Percentiles rank a stretch among this genome's conserved stretches.
Evolutionary conservation across 2,113 vertebrate genomes (phyloP).

Genomic region (Apistogramma diplotaenia): DNA sequence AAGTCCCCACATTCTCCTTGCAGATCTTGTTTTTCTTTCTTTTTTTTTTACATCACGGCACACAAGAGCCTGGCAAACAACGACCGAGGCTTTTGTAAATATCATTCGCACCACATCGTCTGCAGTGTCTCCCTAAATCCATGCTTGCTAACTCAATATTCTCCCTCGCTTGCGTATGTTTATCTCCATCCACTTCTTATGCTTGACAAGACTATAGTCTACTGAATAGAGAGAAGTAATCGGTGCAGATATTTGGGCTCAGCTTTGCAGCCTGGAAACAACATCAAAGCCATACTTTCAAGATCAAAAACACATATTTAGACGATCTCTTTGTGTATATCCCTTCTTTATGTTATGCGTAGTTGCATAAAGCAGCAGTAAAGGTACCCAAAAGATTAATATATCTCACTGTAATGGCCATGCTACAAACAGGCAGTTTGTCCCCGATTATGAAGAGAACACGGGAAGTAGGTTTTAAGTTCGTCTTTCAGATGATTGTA

Average conservation of each 20-base stretch:
- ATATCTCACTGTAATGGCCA: background rate
- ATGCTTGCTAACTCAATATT: conserved; percentile 33
- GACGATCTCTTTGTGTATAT: conserved; percentile 44
- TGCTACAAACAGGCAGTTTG: conserved; percentile 1
- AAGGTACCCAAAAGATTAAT: background rate
- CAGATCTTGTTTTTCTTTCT: background rate
- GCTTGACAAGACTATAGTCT: conserved; percentile 46
- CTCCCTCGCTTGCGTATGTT: conserved; percentile 37
- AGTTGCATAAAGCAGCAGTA: conserved; percentile 4
- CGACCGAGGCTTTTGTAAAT: conserved; percentile 37
- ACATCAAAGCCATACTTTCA: conserved; percentile 73
- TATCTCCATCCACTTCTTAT: conserved; percentile 36
- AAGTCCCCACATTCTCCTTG: conserved; percentile 35
- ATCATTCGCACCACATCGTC: conserved; percentile 23
- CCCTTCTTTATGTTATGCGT: conserved; percentile 44
- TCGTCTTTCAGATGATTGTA: conserved; percentile 30
- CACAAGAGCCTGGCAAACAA: conserved; percentile 34
- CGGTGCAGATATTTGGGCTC: conserved; percentile 38
- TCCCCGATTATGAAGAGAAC: background rate
- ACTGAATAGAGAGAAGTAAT: conserved; percentile 41
- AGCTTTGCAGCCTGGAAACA: conserved; percentile 56
- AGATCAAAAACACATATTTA: conserved; percentile 55
- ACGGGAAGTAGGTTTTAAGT: conserved; percentile 10
- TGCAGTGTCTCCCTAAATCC: conserved; percentile 35
- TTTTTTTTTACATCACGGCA: conserved; percentile 19